Conservation (phyloP, 2,888 invertebrate genomes). For the Caenorhabditis sp. region DNA sequence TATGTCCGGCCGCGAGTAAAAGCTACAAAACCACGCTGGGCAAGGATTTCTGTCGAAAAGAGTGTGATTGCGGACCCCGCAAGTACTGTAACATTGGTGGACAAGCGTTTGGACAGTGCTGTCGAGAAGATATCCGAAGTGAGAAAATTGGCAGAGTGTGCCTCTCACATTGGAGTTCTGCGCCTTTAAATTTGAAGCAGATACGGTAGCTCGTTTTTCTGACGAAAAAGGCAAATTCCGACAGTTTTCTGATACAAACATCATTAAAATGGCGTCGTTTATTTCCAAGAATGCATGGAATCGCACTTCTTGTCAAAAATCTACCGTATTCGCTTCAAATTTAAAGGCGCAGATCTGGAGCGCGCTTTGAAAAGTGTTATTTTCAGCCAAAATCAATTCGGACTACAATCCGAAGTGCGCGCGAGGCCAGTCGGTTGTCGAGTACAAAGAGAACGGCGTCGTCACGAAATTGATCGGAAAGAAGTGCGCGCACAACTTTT, state of each 20-base stretch:
- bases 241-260: too few species aligned
- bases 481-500: conserved; percentile 58
- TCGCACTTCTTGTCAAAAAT: too few species aligned
- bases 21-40: conserved; percentile 11
- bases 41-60: conserved; percentile 8
- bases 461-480: conserved; percentile 56
- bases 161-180: not conserved
- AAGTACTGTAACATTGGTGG: conserved; percentile 42
- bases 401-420: conserved; percentile 60
- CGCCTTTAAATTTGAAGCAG: too few species aligned
- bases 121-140: conserved; percentile 24
- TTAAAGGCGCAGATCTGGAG: too few species aligned
- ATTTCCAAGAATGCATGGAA: too few species aligned
- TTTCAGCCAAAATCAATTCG: conserved; percentile 32
- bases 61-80: conserved; percentile 33
- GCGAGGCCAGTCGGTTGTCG: conserved; percentile 28
- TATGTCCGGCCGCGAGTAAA: conserved; percentile 37
- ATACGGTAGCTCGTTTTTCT: not conserved
- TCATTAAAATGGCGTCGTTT: too few species aligned
- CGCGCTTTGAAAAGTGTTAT: too few species aligned
- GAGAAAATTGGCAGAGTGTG: too few species aligned
- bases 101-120: conserved; percentile 26
- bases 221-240: too few species aligned
- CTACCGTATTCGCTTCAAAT: too few species aligned
- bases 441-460: conserved; percentile 54